A percentile compares a stretch with the other conserved stretches of the same genome.
These are phyloP conservation scores for Pongo abelii DNA, from an alignment of 2,113 vertebrate genomes.

Conservation along the genomic window DNA sequence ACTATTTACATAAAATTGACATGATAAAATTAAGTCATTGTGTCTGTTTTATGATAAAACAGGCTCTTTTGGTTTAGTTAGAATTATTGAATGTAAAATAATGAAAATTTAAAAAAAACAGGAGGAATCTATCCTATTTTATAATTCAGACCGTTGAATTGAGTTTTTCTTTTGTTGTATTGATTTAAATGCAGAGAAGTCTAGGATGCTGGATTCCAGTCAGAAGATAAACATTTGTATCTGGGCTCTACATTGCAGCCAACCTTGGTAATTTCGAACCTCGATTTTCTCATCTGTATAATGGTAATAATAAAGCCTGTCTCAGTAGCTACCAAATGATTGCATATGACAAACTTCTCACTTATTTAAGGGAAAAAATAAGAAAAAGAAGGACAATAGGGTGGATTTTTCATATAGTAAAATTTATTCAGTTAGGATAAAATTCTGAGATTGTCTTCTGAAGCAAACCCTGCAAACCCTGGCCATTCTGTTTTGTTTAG, in stretches of 20 bases:
- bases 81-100: slow-evolving; percentile 39
- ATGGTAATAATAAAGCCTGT: background rate
- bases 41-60: background rate
- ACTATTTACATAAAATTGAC: background rate
- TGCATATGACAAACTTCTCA: background rate
- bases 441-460: background rate
- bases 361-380: background rate
- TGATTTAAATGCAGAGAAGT: slow-evolving; percentile 14
- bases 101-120: background rate
- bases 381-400: background rate
- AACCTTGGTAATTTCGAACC: background rate
- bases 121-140: background rate
- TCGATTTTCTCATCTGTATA: background rate
- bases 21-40: background rate
- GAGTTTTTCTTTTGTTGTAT: background rate
- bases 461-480: background rate
- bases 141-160: background rate
- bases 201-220: background rate
- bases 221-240: background rate
- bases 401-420: background rate
- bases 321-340: background rate
- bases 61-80: background rate
- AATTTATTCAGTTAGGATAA: background rate
- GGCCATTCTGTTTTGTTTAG: slow-evolving; percentile 1
- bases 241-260: background rate